Conservation (phyloP, 2,797 vertebrate genomes). For the Aplochiton taeniatus region DNA sequence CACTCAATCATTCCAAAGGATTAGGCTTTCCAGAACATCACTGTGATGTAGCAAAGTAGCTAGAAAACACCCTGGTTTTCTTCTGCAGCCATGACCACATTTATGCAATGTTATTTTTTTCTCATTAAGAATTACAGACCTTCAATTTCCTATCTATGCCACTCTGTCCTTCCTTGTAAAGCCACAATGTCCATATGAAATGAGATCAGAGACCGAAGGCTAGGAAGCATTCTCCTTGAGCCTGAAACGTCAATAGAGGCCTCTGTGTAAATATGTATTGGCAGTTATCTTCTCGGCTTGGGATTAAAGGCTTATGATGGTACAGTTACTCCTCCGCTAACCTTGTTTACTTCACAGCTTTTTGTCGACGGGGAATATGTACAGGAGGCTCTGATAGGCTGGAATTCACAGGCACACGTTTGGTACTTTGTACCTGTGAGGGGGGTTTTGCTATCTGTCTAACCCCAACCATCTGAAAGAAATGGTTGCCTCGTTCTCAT, state of each 20-base stretch:
- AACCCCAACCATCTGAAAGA: too few species aligned
- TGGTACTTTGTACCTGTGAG: too few species aligned
- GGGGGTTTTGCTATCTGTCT: too few species aligned
- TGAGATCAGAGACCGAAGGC: not conserved
- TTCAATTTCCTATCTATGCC: too few species aligned
- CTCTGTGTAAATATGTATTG: conserved; percentile 63
- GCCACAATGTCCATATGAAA: not conserved
- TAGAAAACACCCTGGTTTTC: too few species aligned
- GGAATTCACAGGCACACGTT: conserved; percentile 3
- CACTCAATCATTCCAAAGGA: too few species aligned
- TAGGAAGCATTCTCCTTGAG: not conserved
- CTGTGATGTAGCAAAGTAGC: too few species aligned
- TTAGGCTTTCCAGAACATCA: too few species aligned
- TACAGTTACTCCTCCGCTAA: conserved; percentile 30
- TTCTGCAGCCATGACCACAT: too few species aligned
- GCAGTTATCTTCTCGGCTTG: conserved; percentile 49
- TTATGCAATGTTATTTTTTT: too few species aligned
- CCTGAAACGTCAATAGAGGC: conserved; percentile 8
- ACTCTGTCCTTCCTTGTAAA: not conserved
- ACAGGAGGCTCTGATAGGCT: not conserved
- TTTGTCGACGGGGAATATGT: not conserved
- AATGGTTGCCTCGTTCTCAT: too few species aligned
- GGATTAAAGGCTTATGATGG: conserved; percentile 63
- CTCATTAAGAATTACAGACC: too few species aligned
- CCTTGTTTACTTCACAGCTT: conserved; percentile 8